Percentiles rank a stretch among this genome's conserved stretches.
Conservation (phyloP, 1,140 invertebrate species). For the Ectropis grisescens region DNA sequence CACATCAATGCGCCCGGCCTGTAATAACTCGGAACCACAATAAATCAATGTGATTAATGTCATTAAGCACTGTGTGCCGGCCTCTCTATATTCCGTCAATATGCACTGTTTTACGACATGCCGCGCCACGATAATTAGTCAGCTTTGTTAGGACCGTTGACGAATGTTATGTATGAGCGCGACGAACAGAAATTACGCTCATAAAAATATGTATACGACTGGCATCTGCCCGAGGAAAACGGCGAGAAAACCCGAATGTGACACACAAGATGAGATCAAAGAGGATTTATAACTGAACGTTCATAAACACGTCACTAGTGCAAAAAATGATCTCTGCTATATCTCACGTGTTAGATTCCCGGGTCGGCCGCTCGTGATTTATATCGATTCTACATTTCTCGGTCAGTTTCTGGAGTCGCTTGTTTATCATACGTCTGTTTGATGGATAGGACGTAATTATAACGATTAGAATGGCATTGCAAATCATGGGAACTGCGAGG, state of each 20-base stretch:
- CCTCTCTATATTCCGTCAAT: slow-evolving; percentile 70
- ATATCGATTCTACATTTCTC: slow-evolving; percentile 29
- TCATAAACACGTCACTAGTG: slow-evolving; percentile 51
- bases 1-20: slow-evolving; percentile 45
- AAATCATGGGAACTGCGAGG: slow-evolving; percentile 57
- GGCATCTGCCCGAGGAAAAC: slow-evolving; percentile 13
- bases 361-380: slow-evolving; percentile 23
- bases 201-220: slow-evolving; percentile 32
- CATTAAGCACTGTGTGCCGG: slow-evolving; percentile 69
- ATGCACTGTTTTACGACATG: slow-evolving; percentile 68
- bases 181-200: slow-evolving; percentile 32
- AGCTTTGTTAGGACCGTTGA: slow-evolving; percentile 63
- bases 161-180: slow-evolving; percentile 29
- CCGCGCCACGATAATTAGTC: slow-evolving; percentile 66
- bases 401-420: slow-evolving; percentile 27
- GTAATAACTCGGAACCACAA: slow-evolving; percentile 71
- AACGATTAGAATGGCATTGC: slow-evolving; percentile 54
- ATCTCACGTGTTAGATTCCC: slow-evolving; percentile 30
- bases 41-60: slow-evolving; percentile 71
- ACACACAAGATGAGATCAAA: slow-evolving; percentile 53
- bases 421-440: slow-evolving; percentile 52
- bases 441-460: slow-evolving; percentile 61
- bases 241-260: slow-evolving; percentile 20
- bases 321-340: slow-evolving; percentile 60
- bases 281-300: slow-evolving; percentile 39